A percentile compares a stretch with the other conserved stretches of the same genome.
Evolutionary conservation across 1,140 invertebrate genomes (phyloP).

Genomic region (Drosophila grimshawi): DNA sequence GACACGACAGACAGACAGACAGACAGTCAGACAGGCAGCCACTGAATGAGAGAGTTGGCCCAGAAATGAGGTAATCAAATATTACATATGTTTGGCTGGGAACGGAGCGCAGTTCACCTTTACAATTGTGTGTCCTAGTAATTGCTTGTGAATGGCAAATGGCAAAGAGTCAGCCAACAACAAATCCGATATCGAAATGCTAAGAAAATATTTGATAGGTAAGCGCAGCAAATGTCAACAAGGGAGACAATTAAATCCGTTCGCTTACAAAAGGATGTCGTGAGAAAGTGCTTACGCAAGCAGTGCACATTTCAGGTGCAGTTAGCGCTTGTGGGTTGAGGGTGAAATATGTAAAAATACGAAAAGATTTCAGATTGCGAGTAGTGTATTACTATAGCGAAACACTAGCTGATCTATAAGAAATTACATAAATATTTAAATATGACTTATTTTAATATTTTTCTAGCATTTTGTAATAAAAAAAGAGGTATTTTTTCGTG

Average conservation of each 20-base stretch:
- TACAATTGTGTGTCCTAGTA: constrained; percentile 57
- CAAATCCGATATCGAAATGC: constrained; percentile 35
- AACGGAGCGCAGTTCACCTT: constrained; percentile 22
- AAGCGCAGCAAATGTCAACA: constrained; percentile 19
- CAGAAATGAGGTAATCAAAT: constrained; percentile 70
- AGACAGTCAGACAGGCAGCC: too few species aligned
- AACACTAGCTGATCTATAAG: too few species aligned
- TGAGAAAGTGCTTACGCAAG: neutral
- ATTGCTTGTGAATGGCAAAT: constrained; percentile 51
- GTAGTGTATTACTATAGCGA: too few species aligned
- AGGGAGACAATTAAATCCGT: constrained; percentile 12
- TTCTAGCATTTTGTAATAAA: too few species aligned
- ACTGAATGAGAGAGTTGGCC: constrained; percentile 10
- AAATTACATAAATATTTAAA: too few species aligned
- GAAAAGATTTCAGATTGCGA: too few species aligned
- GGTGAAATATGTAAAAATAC: too few species aligned
- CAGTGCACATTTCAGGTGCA: too few species aligned
- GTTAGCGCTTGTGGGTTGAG: too few species aligned
- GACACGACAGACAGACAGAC: too few species aligned
- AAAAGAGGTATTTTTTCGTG: too few species aligned
- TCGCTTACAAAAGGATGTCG: neutral
- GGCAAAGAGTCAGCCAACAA: constrained; percentile 30
- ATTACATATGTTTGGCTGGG: constrained; percentile 27
- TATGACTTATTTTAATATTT: too few species aligned
- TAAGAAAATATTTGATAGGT: constrained; percentile 39